These are phyloP conservation scores for Bryconaethiops microstoma DNA, from an alignment of 2,797 vertebrate genomes.

Conservation along the genomic window DNA sequence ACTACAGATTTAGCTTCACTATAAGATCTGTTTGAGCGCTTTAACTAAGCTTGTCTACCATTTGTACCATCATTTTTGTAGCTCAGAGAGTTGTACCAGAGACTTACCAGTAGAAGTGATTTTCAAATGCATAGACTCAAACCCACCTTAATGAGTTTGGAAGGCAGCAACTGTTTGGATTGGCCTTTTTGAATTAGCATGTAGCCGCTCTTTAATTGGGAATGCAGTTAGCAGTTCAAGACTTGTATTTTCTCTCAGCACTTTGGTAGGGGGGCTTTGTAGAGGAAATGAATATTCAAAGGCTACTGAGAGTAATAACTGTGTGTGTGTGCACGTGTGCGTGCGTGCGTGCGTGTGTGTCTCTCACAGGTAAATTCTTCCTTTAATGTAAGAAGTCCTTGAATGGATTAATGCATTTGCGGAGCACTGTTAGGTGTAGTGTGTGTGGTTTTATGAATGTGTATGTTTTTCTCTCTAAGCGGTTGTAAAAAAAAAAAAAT, in stretches of 20 bases:
- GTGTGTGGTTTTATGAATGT: background rate
- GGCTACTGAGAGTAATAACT: no score
- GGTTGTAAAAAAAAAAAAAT: background rate
- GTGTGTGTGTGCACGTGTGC: background rate
- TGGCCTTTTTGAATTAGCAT: background rate
- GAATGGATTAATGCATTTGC: background rate
- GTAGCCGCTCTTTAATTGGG: background rate
- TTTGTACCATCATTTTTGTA: background rate
- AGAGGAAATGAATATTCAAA: background rate
- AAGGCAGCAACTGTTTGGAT: background rate
- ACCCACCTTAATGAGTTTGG: background rate
- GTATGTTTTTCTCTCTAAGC: no score
- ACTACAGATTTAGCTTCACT: background rate
- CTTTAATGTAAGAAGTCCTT: no score
- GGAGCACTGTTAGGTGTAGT: background rate
- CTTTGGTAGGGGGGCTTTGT: background rate
- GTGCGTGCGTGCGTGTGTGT: no score
- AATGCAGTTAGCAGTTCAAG: background rate
- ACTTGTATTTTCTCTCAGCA: background rate
- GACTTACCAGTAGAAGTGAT: background rate
- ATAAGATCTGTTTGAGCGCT: background rate
- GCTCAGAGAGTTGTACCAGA: background rate
- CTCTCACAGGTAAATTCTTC: background rate
- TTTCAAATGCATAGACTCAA: background rate
- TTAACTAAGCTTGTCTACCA: background rate